These are phyloP conservation scores for Florisuga fusca DNA, from an alignment of 2,797 vertebrate genomes.

Conservation along the genomic window DNA sequence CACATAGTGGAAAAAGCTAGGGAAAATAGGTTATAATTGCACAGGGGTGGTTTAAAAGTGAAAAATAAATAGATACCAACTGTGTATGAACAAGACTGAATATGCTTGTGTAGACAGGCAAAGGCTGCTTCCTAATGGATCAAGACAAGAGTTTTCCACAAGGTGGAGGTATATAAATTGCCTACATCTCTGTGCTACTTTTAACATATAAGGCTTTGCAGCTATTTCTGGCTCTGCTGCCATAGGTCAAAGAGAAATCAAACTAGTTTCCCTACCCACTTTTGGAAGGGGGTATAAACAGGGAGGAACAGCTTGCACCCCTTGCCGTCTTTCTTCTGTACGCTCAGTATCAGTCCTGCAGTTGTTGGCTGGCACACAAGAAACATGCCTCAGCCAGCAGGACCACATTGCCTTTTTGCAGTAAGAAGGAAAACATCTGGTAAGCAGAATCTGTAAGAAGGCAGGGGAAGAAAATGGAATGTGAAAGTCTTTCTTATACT, in stretches of 20 bases:
- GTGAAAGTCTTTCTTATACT: not conserved
- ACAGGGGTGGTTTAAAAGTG: not conserved
- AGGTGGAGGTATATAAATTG: not conserved
- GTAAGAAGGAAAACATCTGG: constrained; percentile 59
- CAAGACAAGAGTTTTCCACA: not conserved
- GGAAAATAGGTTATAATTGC: not conserved
- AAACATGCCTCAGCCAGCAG: constrained; percentile 38
- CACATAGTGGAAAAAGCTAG: not conserved
- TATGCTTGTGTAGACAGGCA: not conserved
- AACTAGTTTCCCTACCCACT: not conserved
- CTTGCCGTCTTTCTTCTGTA: not conserved
- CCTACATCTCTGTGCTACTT: not conserved
- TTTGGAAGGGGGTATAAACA: not conserved
- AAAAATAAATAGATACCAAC: not conserved
- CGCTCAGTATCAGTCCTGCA: not conserved
- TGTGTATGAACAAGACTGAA: not conserved
- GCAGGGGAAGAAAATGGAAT: not conserved
- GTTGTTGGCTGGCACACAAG: constrained; percentile 43
- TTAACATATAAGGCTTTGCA: not conserved
- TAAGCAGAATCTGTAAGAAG: constrained; percentile 26
- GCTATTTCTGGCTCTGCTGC: not conserved
- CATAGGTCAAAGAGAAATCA: not conserved
- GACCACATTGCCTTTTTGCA: constrained; percentile 42
- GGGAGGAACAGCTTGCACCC: constrained; percentile 10
- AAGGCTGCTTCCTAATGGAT: not conserved